Percentiles rank a stretch among this genome's conserved stretches.
Conservation (phyloP, 2,797 vertebrate species). For the Adelosebastes latens region DNA sequence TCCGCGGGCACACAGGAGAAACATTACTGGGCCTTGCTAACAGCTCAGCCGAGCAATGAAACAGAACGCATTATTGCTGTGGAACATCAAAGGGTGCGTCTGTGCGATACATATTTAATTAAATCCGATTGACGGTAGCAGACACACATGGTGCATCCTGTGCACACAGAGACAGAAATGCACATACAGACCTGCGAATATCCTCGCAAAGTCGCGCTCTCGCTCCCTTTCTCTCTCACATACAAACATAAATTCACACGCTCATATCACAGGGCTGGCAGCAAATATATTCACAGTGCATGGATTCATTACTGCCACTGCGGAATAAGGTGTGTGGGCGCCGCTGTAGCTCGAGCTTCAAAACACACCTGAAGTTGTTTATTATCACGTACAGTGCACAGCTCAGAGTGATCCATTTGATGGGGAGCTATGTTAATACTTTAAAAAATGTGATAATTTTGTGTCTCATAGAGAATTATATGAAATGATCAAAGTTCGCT, state of each 20-base stretch:
- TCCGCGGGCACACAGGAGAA: slow-evolving; percentile 43
- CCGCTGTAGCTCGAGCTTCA: neutral
- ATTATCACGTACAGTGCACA: neutral
- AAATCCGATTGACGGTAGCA: slow-evolving; percentile 30
- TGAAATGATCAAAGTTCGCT: slow-evolving; percentile 8
- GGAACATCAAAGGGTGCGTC: slow-evolving; percentile 62
- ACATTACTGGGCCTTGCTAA: slow-evolving; percentile 48
- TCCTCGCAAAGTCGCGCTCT: neutral
- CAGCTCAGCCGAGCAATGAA: slow-evolving; percentile 49
- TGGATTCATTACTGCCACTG: slow-evolving; percentile 42
- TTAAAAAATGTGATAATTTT: neutral
- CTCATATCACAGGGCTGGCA: slow-evolving; percentile 7
- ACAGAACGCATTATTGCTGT: slow-evolving; percentile 52
- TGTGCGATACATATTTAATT: slow-evolving; percentile 56
- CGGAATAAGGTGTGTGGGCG: slow-evolving; percentile 10
- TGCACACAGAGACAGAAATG: slow-evolving; percentile 17
- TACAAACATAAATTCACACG: slow-evolving; percentile 23
- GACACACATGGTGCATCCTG: slow-evolving; percentile 13
- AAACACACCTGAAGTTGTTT: slow-evolving; percentile 18
- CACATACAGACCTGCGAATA: slow-evolving; percentile 12
- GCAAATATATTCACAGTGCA: slow-evolving; percentile 31
- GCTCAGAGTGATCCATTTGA: neutral
- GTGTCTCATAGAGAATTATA: neutral
- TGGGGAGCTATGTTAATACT: neutral
- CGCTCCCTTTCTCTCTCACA: neutral